A percentile compares a stretch with the other conserved stretches of the same genome.
Evolutionary conservation across 2,797 vertebrate species (phyloP).

Genomic region (Sitta carolinensis): DNA sequence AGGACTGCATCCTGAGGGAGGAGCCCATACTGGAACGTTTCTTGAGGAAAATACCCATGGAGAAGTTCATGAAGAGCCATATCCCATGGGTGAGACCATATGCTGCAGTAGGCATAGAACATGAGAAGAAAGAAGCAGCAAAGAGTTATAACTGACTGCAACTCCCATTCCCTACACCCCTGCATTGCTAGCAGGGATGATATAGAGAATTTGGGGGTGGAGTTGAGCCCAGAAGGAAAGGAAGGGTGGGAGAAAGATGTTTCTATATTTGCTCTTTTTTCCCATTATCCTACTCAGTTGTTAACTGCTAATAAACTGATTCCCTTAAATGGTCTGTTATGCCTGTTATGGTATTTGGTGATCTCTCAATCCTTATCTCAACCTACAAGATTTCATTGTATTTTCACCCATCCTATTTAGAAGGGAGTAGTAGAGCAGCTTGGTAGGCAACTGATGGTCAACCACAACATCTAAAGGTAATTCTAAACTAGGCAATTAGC

Average conservation of each 20-base stretch:
- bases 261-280: background rate
- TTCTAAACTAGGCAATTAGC: background rate
- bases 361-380: background rate
- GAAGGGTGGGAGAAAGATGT: fast-evolving
- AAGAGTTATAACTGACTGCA: background rate
- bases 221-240: background rate
- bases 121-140: background rate
- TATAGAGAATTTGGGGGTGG: background rate
- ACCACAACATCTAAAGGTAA: background rate
- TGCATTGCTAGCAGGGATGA: background rate
- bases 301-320: background rate
- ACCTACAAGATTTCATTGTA: background rate
- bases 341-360: background rate
- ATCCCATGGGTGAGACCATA: fast-evolving
- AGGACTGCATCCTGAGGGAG: background rate
- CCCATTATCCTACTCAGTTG: background rate
- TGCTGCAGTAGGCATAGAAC: fast-evolving
- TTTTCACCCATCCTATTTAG: background rate
- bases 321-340: background rate
- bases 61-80: background rate
- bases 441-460: background rate
- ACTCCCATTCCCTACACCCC: fast-evolving
- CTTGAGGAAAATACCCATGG: background rate
- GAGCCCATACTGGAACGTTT: background rate
- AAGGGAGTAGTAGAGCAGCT: background rate